These are phyloP conservation scores for Acipenser transmontanus DNA, from an alignment of 2,797 vertebrate genomes.

Conservation along the genomic window DNA sequence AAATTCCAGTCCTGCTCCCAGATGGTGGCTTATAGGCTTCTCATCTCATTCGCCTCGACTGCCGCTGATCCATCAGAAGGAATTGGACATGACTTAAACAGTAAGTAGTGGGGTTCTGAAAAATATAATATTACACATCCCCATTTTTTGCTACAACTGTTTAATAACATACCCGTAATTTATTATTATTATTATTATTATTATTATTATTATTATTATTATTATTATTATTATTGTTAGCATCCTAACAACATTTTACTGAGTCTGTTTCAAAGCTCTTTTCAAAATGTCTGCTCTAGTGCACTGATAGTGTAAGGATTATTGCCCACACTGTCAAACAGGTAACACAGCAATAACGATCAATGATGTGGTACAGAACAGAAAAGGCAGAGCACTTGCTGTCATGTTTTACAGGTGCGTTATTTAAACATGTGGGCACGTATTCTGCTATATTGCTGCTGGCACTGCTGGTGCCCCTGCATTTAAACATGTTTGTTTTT, in stretches of 20 bases:
- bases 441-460: slow-evolving; percentile 10
- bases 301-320: too few relatives aligned
- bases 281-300: too few relatives aligned
- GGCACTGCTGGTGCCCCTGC: slow-evolving; percentile 3
- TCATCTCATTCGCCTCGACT: slow-evolving; percentile 18
- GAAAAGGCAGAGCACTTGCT: background rate
- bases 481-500: slow-evolving; percentile 32
- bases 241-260: too few relatives aligned
- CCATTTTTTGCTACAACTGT: background rate
- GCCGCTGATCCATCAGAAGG: slow-evolving; percentile 12
- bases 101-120: background rate
- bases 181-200: too few relatives aligned
- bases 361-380: too few relatives aligned
- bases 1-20: slow-evolving; percentile 31
- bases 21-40: slow-evolving; percentile 20
- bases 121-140: too few relatives aligned
- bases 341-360: too few relatives aligned
- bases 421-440: slow-evolving; percentile 1
- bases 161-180: background rate
- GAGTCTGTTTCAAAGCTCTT: too few relatives aligned
- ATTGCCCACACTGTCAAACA: too few relatives aligned
- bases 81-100: slow-evolving; percentile 21
- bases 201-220: too few relatives aligned
- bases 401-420: slow-evolving; percentile 15
- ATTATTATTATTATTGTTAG: too few relatives aligned